Percentiles rank a stretch among this genome's conserved stretches.
Conservation (phyloP, 2,113 vertebrate species). For the Garra rufa region DNA sequence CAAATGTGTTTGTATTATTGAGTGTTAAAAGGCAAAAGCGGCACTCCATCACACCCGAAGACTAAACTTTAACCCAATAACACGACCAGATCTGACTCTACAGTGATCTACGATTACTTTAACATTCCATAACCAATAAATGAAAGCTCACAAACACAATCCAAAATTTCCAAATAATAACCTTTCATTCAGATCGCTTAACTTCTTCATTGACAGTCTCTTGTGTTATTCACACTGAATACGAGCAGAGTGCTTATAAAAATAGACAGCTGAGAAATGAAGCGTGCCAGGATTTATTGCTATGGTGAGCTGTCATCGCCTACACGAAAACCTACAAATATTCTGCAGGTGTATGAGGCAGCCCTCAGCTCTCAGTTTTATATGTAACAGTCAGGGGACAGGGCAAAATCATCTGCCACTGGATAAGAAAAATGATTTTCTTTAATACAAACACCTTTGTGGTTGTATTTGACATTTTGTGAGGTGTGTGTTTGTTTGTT, state of each 20-base stretch:
- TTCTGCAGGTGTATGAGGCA: constrained; percentile 36
- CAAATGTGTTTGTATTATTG: neutral
- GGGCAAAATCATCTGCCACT: constrained; percentile 26
- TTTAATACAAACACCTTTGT: constrained; percentile 8
- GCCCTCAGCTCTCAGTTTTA: neutral
- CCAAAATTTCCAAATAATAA: constrained; percentile 17
- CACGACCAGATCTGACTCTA: too few species aligned
- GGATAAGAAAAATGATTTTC: neutral
- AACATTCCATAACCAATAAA: neutral
- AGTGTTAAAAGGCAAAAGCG: neutral
- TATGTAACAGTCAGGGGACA: neutral
- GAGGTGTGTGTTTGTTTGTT: neutral
- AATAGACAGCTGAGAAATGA: constrained; percentile 30
- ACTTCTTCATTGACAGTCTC: constrained; percentile 33
- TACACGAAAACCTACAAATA: constrained; percentile 23
- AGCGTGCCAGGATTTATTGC: constrained; percentile 29
- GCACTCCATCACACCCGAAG: neutral
- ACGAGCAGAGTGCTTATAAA: constrained; percentile 16
- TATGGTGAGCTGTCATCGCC: constrained; percentile 29
- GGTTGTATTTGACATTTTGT: neutral
- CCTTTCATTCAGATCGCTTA: constrained; percentile 32
- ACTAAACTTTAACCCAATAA: neutral
- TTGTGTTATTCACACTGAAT: constrained; percentile 41
- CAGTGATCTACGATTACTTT: neutral
- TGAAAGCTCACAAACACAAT: constrained; percentile 17